Base-by-base conservation (phyloP, 2,888 invertebrate genomes). In the Criorhina ranunculi region DNA sequence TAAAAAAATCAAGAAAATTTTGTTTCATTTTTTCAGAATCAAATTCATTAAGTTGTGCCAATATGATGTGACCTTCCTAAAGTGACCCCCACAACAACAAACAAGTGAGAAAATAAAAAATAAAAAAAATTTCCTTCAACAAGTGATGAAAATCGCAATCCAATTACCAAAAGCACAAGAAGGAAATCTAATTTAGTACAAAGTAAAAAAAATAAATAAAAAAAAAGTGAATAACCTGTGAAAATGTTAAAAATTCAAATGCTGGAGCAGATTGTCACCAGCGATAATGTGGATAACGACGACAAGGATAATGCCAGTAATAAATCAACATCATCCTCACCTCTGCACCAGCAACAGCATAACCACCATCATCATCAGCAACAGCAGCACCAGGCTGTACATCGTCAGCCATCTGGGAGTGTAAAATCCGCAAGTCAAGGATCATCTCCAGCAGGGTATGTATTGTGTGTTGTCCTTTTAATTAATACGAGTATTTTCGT, bases 221-320 rank as follows among this genome's bases (percentile, higher is more conserved):
- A 55, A 44, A 67, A 53, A 57, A 62, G 37, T 44, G 8, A 60
- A 78, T 12, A 82, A 79, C 33, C 62, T 66, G 76, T 62, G 81
- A 87, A 87, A 87, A 95, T 95, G 95, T 92, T 95, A 92, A 95
- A 95, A 93, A 95, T 95, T 92, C 95, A 95, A 91, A 95, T 95
- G 95, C 92, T 95, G 93, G 95, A 95, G 90, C 95, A 95, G 89
- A 94, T 95, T 90, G 95, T 95, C 91, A 95, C 93, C 91, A 94
- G 94, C 91, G 95, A 95, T 87, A 89, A 87, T 80, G 89, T 69
- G 89, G 89, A 88, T 67, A 88, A 87, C 77, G 86, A 87, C 15
- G 86, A 87, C 57, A 86, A 88, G 67, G 89, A 88, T 81, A 89
- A 87, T 69, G 64, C 60, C 51, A 82, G 73, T 55, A 86, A 78